phyloP scores from a whole-genome alignment of 2,888 invertebrate genomes.

The Clunio marinus region DNA sequence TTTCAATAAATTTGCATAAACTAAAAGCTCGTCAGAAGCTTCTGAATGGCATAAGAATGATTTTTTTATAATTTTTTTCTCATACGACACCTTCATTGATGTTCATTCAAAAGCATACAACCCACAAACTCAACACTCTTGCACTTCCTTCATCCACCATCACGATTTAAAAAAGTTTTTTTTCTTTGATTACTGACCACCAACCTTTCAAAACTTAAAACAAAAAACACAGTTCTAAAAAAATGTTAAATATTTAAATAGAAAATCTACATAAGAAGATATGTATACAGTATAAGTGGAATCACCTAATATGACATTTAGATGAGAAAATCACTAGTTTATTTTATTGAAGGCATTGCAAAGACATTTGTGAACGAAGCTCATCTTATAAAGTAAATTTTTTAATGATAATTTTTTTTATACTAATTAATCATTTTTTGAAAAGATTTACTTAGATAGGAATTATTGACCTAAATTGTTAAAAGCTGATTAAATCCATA shows the following conservation, averaged over 20 bases:
- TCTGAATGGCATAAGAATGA: too few species aligned
- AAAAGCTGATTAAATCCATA: too few species aligned
- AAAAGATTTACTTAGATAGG: too few species aligned
- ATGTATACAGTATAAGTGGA: slow-evolving; percentile 20
- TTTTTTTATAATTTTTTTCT: too few species aligned
- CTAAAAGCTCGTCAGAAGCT: too few species aligned
- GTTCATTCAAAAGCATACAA: slow-evolving; percentile 17
- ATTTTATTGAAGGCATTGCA: slow-evolving; percentile 5
- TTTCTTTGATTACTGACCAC: slow-evolving; percentile 2
- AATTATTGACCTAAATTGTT: too few species aligned
- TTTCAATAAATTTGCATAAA: slow-evolving; percentile 2
- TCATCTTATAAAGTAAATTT: slow-evolving; percentile 34
- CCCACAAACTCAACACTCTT: slow-evolving; percentile 8
- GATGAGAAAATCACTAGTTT: neutral
- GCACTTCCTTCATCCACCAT: slow-evolving; percentile 13
- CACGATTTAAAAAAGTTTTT: slow-evolving; percentile 5
- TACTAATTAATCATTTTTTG: too few species aligned
- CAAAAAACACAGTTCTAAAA: neutral
- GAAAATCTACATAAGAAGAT: slow-evolving; percentile 17
- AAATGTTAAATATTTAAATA: slow-evolving; percentile 10
- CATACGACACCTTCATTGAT: neutral
- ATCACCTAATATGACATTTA: slow-evolving; percentile 3
- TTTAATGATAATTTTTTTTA: slow-evolving; percentile 31
- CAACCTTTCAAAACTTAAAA: neutral
- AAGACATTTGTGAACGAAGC: neutral